Conservation (phyloP, 2,113 vertebrate species). For the Tichodroma muraria region DNA sequence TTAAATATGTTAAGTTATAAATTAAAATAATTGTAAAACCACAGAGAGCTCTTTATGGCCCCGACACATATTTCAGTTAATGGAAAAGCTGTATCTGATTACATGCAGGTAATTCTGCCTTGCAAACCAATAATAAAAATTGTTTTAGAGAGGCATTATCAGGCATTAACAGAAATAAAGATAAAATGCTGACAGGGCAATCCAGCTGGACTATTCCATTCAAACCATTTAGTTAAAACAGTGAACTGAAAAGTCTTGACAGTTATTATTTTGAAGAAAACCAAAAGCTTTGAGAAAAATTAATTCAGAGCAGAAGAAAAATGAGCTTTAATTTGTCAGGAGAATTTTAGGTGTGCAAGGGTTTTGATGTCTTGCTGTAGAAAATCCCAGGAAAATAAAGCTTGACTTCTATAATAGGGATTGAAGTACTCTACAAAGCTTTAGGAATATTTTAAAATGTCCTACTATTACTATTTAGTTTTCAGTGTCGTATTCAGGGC, state of each 20-base stretch:
- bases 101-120: not conserved
- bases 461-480: not conserved
- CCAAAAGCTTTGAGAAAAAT: not conserved
- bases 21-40: not conserved
- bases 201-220: not conserved
- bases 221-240: not conserved
- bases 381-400: not conserved
- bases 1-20: not conserved
- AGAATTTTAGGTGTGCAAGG: not conserved
- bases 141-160: not conserved
- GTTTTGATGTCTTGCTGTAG: not conserved
- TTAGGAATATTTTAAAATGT: not conserved
- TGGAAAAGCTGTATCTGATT: not conserved
- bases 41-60: not conserved
- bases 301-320: not conserved
- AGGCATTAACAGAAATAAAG: not conserved
- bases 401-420: not conserved
- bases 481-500: accelerated
- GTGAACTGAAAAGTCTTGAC: not conserved
- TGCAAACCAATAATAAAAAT: not conserved
- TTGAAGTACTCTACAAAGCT: not conserved
- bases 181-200: not conserved
- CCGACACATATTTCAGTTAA: not conserved
- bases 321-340: not conserved
- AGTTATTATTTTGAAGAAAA: not conserved